These are phyloP conservation scores for Lutraria lutraria DNA, from an alignment of 2,888 invertebrate species.

Conservation along the genomic window DNA sequence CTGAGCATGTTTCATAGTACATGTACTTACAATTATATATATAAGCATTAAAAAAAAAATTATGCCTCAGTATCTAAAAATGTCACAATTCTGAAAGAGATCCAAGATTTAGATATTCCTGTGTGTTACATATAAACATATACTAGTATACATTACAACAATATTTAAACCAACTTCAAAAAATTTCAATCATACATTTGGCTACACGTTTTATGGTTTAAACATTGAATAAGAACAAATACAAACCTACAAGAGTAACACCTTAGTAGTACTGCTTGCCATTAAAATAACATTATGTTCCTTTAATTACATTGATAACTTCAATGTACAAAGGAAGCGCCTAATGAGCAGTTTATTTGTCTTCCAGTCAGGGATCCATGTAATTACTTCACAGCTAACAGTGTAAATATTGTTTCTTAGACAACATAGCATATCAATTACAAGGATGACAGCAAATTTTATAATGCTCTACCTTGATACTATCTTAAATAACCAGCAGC, in stretches of 20 bases:
- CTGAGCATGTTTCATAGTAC: too few species aligned
- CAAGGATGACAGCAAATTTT: neutral
- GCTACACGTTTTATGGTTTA: too few species aligned
- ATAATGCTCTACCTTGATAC: neutral
- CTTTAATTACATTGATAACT: neutral
- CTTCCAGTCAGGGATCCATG: neutral
- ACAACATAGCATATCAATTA: conserved; percentile 10
- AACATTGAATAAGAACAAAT: too few species aligned
- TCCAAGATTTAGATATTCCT: neutral
- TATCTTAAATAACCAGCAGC: conserved; percentile 1
- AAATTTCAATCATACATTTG: too few species aligned
- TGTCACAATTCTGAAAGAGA: neutral
- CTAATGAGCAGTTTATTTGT: neutral
- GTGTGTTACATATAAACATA: neutral
- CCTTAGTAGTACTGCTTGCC: neutral
- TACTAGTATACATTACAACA: too few species aligned
- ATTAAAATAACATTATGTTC: neutral
- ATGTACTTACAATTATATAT: too few species aligned
- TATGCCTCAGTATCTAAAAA: too few species aligned
- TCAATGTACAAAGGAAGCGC: neutral
- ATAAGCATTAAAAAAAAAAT: too few species aligned
- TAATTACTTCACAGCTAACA: conserved; percentile 13
- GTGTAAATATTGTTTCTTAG: conserved; percentile 16
- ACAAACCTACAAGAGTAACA: too few species aligned
- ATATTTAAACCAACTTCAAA: too few species aligned